Base-by-base conservation (phyloP, 1,140 invertebrate genomes). In the Aphelenchoides fujianensis region DNA sequence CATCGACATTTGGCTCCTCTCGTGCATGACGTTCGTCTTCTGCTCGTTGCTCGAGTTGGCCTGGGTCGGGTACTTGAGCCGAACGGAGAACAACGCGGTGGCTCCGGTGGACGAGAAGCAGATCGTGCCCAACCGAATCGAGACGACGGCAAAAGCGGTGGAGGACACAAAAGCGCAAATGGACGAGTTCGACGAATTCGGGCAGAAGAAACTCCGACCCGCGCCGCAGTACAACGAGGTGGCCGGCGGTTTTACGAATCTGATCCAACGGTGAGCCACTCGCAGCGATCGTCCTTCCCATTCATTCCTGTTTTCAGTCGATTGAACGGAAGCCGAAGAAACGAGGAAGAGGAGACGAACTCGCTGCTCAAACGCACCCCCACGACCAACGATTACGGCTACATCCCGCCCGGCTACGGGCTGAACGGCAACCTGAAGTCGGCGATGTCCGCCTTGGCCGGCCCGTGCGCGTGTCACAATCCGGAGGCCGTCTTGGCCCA, bases 21-120 rank as follows among this genome's bases (percentile, higher is more conserved):
- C 79, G n/a, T 83, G 83, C 64, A 83, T 84, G 83, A 83, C 83
- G 36, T 83, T 84, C 61, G 82, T 83, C 12, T 83, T 83, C 64
- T 81, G 79, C 53, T 84, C 83, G 0, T 64, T 83, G n/a, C 66
- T 83, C 2, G 82, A 83, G 70, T 59, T 81, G 59, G 79, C 79
- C 7, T 82, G 76, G 77, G 81, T 83, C 32, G 82, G 82, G 1
- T 83, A 74, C 76, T 63, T 83, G 30, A 77, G 73, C 31, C 67
- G 83, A n/a, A 75, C 84, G 37, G 82, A 83, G 23, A 69, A 67
- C 7, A 62, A 68, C 5, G 41, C 48, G n/a, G 41, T 48, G 41
- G 41, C 41, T 48, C 41, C 41, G 23, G 41, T 48, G 23, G 41
- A 48, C 23, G 41, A 48, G 41, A 48, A 48, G 23, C 12, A 48